Evolutionary conservation across 1,140 invertebrate species (phyloP), one percentile per base, ranked within the genome.

Genomic region (Scylla paramamosain): DNA sequence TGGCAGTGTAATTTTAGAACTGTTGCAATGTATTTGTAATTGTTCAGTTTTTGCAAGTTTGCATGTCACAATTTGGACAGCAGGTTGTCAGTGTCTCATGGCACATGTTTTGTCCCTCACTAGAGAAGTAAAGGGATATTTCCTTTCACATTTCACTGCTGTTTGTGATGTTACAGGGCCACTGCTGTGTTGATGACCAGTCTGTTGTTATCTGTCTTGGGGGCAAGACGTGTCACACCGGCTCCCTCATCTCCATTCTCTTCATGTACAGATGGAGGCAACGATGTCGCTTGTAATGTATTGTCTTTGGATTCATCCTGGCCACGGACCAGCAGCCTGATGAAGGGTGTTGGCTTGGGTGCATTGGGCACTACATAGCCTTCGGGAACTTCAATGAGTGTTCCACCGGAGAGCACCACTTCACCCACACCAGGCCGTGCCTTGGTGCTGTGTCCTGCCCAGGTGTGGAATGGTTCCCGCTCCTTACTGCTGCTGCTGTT

Each of bases 311-410:
- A 32, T 52, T 29, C 84, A 20, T 95, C 82, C 29, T 87, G 46
- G 16, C 91, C 91, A 7, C 28, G 90, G 7, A 93, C 91, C 46
- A 95, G 32, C 14, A 93, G 83, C 48, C 46, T 95, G 25, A 95
- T 59, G 16, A 86, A 88, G 25, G 39, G 45, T 2, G 91, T 39
- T 4, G 94, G 94, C 88, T 95, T 95, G 31, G 94, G 94, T n/a
- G 94, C 31, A 25, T 92, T 92, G 4, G 94, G 94, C 16, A 92
- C 48, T 7, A 95, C 91, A 46, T 95, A 95, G 0, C 94, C 94
- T 25, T 95, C 94, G 8, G 94, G 94, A 12, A 95, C 94, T 39
- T 95, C 94, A 52, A 95, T 95, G 0, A 95, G 91, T 4, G 94
- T 95, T 31, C 94, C 94, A 0, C 94, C 94, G 6, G 91, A 92